These are phyloP conservation scores for Gadus macrocephalus DNA, from an alignment of 2,113 vertebrate species.

Conservation along the genomic window DNA sequence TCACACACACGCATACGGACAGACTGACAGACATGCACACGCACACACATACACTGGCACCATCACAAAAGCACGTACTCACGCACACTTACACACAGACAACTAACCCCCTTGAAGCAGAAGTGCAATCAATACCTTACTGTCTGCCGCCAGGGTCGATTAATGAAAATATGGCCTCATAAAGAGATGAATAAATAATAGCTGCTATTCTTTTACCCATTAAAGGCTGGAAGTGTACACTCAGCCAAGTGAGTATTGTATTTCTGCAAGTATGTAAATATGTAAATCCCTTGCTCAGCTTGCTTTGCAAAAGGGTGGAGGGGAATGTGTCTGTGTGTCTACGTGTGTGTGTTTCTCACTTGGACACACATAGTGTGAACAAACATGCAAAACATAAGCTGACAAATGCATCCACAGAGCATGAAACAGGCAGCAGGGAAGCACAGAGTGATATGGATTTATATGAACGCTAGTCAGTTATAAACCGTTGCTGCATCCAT, in stretches of 20 bases:
- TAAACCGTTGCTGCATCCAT: conserved; percentile 33
- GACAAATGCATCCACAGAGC: conserved; percentile 36
- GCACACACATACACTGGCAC: too few relatives aligned
- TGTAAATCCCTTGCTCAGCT: too few relatives aligned
- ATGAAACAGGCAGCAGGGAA: conserved; percentile 36
- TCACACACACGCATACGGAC: too few relatives aligned
- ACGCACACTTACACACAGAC: not conserved
- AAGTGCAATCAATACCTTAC: conserved; percentile 58
- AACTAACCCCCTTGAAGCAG: conserved; percentile 32
- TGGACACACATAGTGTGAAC: too few relatives aligned
- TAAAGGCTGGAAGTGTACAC: conserved; percentile 19
- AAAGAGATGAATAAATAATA: conserved; percentile 60
- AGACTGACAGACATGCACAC: too few relatives aligned
- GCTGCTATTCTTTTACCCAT: conserved; percentile 38
- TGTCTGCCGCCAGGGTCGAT: conserved; percentile 50
- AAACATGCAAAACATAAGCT: conserved; percentile 41
- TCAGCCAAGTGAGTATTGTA: conserved; percentile 34
- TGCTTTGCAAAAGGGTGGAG: too few relatives aligned
- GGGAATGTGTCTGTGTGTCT: too few relatives aligned
- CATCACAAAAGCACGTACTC: too few relatives aligned
- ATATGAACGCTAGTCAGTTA: conserved; percentile 36
- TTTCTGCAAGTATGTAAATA: conserved; percentile 25
- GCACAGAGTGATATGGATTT: conserved; percentile 35
- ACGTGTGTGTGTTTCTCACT: too few relatives aligned
- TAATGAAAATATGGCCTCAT: conserved; percentile 48